These are phyloP conservation scores for Muntiacus muntjak DNA, from an alignment of 2,113 vertebrate genomes.

Conservation along the genomic window DNA sequence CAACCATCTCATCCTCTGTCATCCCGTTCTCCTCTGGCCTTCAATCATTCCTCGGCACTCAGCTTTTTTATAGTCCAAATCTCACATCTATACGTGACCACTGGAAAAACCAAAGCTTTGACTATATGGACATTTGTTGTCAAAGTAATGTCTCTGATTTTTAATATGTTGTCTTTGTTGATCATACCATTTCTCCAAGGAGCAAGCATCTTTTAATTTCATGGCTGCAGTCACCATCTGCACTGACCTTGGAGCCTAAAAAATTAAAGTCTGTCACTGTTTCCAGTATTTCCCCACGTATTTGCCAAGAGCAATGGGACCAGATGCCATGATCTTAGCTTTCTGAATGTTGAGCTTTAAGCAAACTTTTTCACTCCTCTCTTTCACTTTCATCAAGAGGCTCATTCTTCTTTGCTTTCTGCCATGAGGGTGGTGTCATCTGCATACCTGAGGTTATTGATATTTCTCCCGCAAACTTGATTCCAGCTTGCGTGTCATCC, in stretches of 20 bases:
- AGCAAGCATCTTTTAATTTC: background rate
- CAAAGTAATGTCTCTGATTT: background rate
- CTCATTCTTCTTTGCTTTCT: rapidly evolving
- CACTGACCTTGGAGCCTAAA: background rate
- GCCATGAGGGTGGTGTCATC: background rate
- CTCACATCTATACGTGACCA: background rate
- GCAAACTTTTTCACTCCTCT: background rate
- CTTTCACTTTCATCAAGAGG: background rate
- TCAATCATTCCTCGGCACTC: rapidly evolving
- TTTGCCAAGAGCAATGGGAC: background rate
- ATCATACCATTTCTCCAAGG: background rate
- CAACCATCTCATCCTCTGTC: background rate
- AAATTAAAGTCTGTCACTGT: background rate
- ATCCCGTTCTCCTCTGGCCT: background rate
- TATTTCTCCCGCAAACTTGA: background rate
- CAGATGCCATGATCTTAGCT: background rate
- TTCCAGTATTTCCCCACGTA: background rate
- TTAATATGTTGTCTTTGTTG: background rate
- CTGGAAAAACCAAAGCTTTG: background rate
- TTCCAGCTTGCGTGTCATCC: background rate
- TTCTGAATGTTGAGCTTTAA: background rate
- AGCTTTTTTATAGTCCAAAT: background rate
- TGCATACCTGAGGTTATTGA: background rate
- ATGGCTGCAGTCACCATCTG: background rate
- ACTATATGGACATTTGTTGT: background rate